phyloP scores from a whole-genome alignment of 2,888 invertebrate genomes.

The Rotaria magnacalcarata region DNA sequence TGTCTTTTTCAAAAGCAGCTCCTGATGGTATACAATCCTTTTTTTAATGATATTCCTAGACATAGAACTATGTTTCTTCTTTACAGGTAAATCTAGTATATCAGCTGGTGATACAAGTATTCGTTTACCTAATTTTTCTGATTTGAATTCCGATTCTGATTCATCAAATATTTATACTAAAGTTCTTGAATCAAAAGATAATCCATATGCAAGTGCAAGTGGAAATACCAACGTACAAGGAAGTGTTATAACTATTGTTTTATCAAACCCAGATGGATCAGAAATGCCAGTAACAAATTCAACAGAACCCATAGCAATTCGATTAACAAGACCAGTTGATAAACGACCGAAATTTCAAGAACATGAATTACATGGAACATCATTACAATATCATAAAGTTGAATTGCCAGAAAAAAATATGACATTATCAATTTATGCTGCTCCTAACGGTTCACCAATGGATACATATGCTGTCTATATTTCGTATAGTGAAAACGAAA shows the following conservation, averaged over 20 bases:
- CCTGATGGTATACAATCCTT: conserved; percentile 11
- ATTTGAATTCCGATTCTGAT: neutral
- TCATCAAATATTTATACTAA: neutral
- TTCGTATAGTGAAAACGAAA: conserved; percentile 40
- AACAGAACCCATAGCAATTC: conserved; percentile 10
- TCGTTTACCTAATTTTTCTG: neutral
- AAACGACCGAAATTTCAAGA: conserved; percentile 32
- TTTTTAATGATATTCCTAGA: neutral
- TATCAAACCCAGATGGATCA: conserved; percentile 49
- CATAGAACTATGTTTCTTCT: neutral
- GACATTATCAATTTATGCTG: conserved; percentile 52
- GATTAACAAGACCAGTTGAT: conserved; percentile 13
- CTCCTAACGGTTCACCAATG: conserved; percentile 48
- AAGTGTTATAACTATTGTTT: conserved; percentile 48
- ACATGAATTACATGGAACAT: neutral
- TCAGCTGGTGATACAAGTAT: conserved; percentile 31
- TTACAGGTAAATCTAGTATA: conserved; percentile 9
- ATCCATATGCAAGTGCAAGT: conserved; percentile 39
- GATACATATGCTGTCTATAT: conserved; percentile 47
- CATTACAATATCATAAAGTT: conserved; percentile 43
- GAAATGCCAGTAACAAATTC: conserved; percentile 39
- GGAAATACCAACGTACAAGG: conserved; percentile 37
- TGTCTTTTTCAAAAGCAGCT: conserved; percentile 40
- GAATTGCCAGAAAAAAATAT: conserved; percentile 52
- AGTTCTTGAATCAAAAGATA: conserved; percentile 30